Evolutionary conservation across 1,140 invertebrate species (phyloP).

Genomic region (Anastrepha ludens): DNA sequence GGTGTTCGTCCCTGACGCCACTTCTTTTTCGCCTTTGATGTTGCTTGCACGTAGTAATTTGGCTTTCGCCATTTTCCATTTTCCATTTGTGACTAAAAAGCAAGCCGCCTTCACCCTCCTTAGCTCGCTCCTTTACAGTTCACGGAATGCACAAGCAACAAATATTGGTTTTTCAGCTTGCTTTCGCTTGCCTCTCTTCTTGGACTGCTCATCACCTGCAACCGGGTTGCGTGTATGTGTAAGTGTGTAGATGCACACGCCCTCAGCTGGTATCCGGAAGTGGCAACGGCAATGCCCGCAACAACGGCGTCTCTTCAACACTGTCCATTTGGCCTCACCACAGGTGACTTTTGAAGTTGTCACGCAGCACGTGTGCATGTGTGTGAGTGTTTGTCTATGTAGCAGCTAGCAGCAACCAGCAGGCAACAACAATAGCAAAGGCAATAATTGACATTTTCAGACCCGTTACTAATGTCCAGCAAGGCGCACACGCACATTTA

Average conservation of each 20-base stretch:
- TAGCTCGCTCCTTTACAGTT: background rate
- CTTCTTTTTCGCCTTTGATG: slow-evolving; percentile 19
- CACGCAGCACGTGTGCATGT: background rate
- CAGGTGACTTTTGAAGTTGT: slow-evolving; percentile 44
- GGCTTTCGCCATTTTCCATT: slow-evolving; percentile 43
- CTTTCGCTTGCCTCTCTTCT: background rate
- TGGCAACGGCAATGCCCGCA: background rate
- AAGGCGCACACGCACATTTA: background rate
- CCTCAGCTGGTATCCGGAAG: background rate
- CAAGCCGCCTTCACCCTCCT: background rate
- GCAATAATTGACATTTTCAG: slow-evolving; percentile 22
- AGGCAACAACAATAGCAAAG: background rate
- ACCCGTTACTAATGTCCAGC: background rate
- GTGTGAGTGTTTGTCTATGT: background rate
- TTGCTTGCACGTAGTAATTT: slow-evolving; percentile 34
- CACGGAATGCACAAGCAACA: background rate
- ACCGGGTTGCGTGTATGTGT: background rate
- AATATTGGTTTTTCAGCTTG: background rate
- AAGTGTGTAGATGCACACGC: background rate
- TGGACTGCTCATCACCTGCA: background rate
- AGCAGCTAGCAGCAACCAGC: background rate
- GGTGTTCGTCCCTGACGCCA: background rate
- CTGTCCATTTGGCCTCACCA: slow-evolving; percentile 13
- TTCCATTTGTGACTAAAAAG: background rate
- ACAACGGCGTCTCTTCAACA: background rate